Evolutionary conservation across 2,888 invertebrate species (phyloP).

Genomic region (Dastarcus helophoroides): DNA sequence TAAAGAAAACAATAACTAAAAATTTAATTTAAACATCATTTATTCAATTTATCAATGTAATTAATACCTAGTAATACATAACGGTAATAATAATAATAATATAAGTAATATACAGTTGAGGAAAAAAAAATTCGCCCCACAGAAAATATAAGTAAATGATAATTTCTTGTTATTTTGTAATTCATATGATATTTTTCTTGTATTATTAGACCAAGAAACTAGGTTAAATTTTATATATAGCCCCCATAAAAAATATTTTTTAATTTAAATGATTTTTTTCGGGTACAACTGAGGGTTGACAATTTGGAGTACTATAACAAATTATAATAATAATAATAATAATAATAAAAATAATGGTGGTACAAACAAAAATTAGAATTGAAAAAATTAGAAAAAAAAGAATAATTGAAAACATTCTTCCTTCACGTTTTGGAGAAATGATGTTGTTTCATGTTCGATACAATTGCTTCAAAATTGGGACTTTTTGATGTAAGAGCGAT

Average conservation of each 20-base stretch:
- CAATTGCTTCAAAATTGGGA: conserved; percentile 15
- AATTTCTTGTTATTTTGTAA: too few species aligned
- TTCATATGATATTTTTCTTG: too few species aligned
- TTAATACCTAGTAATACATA: conserved; percentile 13
- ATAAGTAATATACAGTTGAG: conserved; percentile 12
- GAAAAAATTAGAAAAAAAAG: conserved; percentile 5
- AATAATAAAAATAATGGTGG: conserved; percentile 12
- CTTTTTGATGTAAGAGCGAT: conserved; percentile 18
- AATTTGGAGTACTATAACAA: conserved; percentile 12
- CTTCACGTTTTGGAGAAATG: conserved; percentile 17
- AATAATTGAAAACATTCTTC: conserved; percentile 13
- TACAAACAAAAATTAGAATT: conserved; percentile 11
- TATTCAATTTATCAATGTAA: conserved; percentile 14
- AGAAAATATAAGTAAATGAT: too few species aligned
- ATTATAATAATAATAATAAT: conserved; percentile 12
- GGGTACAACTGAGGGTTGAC: conserved; percentile 11
- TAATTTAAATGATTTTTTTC: too few species aligned
- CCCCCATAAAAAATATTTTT: too few species aligned
- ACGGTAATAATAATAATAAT: conserved; percentile 12
- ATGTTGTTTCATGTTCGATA: conserved; percentile 16
- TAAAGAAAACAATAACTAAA: conserved; percentile 17
- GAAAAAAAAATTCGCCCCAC: too few species aligned
- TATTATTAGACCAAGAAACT: too few species aligned
- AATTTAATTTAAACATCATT: conserved; percentile 15
- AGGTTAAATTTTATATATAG: too few species aligned